Base-by-base conservation (phyloP, 2,797 vertebrate genomes). In the Notoglanidium macrostoma region DNA sequence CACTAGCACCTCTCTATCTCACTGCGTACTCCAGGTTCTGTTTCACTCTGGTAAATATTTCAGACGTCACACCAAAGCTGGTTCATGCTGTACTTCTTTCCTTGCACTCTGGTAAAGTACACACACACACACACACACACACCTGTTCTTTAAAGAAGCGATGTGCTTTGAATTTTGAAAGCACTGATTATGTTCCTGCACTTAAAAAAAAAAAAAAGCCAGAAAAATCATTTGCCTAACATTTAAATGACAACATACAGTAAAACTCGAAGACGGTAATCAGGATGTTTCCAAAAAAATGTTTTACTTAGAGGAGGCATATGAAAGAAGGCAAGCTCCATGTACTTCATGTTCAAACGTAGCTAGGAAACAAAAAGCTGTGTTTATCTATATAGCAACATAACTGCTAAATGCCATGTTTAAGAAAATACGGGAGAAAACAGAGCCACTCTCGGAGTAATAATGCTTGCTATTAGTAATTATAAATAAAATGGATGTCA, bases 21-120 rank as follows among this genome's bases (percentile, higher is more conserved):
- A 78, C 70, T 23, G 63, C 83, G 84, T 78, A 29, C 63, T 57
- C 76, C 26, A 57, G 68, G 46, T 72, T 72, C 54, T 84, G 21
- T 84, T 68, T 80, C 77, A 63, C 65, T 55, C 76, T 49, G 70
- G 87, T 89, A 86, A 91, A 91, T 91, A 90, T 90, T 91, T 91
- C 72, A 89, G 72, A 67, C 82, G 55, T 67, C 77, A 85, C 79
- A 83, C 63, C 35, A 85, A 84, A 63, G 61, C 73, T 35, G 32
- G 84, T 81, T 82, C 84, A 85, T 51, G 83, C 59, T 85, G 65
- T 49, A 49, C 29, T 88, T 84, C 49, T 49, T 73, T 29, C 59
- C 77, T 84, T 83, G 5, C 23, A 19, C 19, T 14, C 59, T 32
- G 44, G 32, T 29, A 51, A 76, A 79, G 49, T 49, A 49, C 76